Evolutionary conservation across 1,140 invertebrate species (phyloP), one percentile per base, ranked within the genome.

Genomic region (Anoplophora glabripennis): DNA sequence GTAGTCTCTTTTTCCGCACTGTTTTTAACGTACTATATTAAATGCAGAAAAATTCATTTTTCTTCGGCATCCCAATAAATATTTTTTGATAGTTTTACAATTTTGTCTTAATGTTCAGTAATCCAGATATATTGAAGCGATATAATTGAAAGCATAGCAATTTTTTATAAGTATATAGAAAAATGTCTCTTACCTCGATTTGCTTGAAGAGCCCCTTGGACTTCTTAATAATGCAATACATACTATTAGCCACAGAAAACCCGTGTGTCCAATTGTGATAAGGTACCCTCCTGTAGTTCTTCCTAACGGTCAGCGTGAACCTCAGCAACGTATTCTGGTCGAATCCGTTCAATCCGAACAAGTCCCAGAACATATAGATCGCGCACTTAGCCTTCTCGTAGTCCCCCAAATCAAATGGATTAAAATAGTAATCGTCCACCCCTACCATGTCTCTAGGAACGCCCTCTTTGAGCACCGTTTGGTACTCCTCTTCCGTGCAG

Each of bases 231-330:
- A 92, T 85, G 12, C 84, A 83, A 68, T 89, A 93, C 83, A 91
- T 89, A 9, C 86, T 83, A 72, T 93, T 90, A 1, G 90, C 89
- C 1, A 93, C 90, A 4, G 87, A 85, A 80, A 92, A 93, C 0
- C 89, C 91, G 70, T 93, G 90, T 12, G 85, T 85, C 86, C 90
- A 93, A 75, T 93, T 93, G 74, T 93, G 91, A 70, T 92, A 92
- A 0, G 88, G 86, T 0, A 93, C 89, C 28, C 83, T 78, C 17
- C 90, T 77, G 72, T 93, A 93, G 76, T 93, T 93, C 70, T 91
- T 93, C 68, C 83, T 82, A 0, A 93, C 89, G 0, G 90, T 93
- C 53, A 94, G 70, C 5, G 86, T 84, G 70, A 93, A 93, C 51
- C 84, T 76, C 17, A 87, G 81, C 36, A 93, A 73, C 45, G 81